Base-by-base conservation (phyloP, 1,140 invertebrate genomes). In the Drosophila pallidifrons region DNA sequence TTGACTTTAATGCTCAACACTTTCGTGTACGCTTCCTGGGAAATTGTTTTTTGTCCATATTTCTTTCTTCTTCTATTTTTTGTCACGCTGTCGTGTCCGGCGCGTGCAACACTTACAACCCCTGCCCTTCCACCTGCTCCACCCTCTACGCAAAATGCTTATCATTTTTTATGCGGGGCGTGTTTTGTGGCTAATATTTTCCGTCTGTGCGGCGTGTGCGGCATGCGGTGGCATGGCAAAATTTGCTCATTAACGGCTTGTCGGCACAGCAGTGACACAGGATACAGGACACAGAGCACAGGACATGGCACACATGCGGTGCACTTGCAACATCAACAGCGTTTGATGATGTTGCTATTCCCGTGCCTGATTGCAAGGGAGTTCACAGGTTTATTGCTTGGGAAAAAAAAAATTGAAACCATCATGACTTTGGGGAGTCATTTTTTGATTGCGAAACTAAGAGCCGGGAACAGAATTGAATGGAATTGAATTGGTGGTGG, bases 171-270 rank as follows among this genome's bases (percentile, higher is more conserved):
- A 89, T 85, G 85, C 81, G 55, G 81, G 85, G 85, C 85, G 81
- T 89, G 85, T 81, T 82, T 75, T 88, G 85, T 74, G 85, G 85
- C 85, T 89, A 89, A 89, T 89, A 89, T 89, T 89, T 89, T 79
- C 85, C 82, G 85, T 68, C 77, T 73, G 66, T 43, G 54, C 16
- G 54, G 16, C 54, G 35, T 25, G 54, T 49, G 51, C 51, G 51
- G 30, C 51, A 54, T 63, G 78, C 80, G 74, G 79, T 57, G 72
- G 64, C 74, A 74, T 69, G 78, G 65, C 82, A 58, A 78, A 88
- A 79, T 85, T 75, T 75, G 74, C 81, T 89, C 85, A 89, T 89
- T 89, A 89, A 83, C 75, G 83, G 79, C 83, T 73, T 81, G 80
- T 78, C 75, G 75, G 75, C 75, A 65, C 52, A 70, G 67, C 65